phyloP scores from a whole-genome alignment of 1,140 invertebrate genomes.

The Brachionus plicatilis region DNA sequence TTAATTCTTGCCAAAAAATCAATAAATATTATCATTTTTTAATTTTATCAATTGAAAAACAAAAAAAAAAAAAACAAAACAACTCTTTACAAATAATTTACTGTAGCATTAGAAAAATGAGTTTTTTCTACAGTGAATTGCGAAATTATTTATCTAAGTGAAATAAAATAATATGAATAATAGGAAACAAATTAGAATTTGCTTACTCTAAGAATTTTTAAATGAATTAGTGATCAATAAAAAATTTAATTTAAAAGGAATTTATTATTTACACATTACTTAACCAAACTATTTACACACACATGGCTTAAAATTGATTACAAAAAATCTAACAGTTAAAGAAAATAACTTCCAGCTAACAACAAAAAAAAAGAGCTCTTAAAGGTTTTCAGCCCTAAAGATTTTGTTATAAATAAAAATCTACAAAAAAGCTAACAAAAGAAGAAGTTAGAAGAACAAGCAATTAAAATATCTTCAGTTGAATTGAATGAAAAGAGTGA shows the following conservation, averaged over 20 bases:
- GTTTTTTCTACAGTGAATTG: too few species aligned
- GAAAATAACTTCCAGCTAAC: too few species aligned
- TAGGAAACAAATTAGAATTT: not conserved
- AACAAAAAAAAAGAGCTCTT: too few species aligned
- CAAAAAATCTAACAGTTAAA: too few species aligned
- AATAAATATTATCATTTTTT: too few species aligned
- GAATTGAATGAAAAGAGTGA: not conserved
- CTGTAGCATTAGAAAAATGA: too few species aligned
- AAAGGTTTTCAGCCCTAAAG: too few species aligned
- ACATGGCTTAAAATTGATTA: not conserved
- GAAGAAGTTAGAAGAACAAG: not conserved
- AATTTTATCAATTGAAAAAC: too few species aligned
- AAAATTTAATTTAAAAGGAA: not conserved
- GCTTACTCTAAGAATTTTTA: not conserved
- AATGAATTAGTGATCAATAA: not conserved
- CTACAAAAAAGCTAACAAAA: not conserved
- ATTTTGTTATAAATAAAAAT: not conserved
- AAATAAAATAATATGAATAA: not conserved
- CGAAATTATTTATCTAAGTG: too few species aligned
- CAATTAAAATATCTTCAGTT: not conserved
- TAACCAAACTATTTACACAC: not conserved
- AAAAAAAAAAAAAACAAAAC: too few species aligned
- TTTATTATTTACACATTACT: not conserved
- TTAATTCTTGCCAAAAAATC: too few species aligned
- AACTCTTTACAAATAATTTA: too few species aligned